Percentiles rank a stretch among this genome's conserved stretches.
Conservation (phyloP, 2,113 vertebrate species). For the Piaya cayana region DNA sequence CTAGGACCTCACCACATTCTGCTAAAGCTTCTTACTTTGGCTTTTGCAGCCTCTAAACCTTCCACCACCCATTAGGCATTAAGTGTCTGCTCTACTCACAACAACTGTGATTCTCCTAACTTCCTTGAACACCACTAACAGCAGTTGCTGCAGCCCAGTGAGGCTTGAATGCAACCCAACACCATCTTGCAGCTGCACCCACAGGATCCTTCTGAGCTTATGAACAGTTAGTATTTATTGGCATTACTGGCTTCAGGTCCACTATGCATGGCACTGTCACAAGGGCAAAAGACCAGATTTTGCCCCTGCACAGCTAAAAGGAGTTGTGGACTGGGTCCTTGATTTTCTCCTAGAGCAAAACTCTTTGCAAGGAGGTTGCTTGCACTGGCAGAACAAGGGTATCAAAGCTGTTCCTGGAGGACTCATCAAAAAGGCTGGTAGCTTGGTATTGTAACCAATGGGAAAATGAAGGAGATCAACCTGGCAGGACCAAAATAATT, state of each 20-base stretch:
- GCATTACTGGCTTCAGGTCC: not conserved
- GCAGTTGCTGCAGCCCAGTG: fast-evolving
- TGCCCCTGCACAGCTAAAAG: not conserved
- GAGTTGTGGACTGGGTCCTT: not conserved
- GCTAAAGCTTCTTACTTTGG: not conserved
- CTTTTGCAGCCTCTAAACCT: not conserved
- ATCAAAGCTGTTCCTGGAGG: not conserved
- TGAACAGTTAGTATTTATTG: not conserved
- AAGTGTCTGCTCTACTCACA: not conserved
- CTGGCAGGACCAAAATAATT: not conserved
- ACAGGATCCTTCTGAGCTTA: not conserved
- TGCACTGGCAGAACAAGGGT: not conserved
- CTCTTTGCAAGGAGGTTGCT: not conserved
- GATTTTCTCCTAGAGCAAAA: not conserved
- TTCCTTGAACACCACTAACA: not conserved
- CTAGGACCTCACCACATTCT: not conserved
- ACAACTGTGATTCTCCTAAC: not conserved
- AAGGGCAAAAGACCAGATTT: not conserved
- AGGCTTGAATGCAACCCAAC: not conserved
- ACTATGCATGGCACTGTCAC: not conserved
- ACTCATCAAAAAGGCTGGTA: not conserved
- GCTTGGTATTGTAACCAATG: not conserved
- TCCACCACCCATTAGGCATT: not conserved
- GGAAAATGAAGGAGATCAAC: not conserved
- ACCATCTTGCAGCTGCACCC: not conserved